A percentile compares a stretch with the other conserved stretches of the same genome.
Conservation (phyloP, 2,797 vertebrate genomes). For the Sorex maritimensis region DNA sequence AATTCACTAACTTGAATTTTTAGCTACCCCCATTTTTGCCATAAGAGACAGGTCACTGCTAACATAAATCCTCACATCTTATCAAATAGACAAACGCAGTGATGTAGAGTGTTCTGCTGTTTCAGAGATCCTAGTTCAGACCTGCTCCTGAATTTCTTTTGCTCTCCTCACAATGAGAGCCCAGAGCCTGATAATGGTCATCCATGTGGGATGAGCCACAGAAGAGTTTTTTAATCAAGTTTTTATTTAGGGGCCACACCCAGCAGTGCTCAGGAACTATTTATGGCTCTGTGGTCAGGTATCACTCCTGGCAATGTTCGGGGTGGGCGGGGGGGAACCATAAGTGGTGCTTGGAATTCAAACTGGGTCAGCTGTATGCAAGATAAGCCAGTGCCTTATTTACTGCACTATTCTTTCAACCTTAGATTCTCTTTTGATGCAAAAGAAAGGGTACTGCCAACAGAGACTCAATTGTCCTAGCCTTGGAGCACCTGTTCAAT, state of each 20-base stretch:
- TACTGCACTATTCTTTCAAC: no score
- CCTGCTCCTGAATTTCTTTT: neutral
- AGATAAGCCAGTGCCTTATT: no score
- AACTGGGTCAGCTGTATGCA: no score
- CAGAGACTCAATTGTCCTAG: neutral
- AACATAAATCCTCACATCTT: neutral
- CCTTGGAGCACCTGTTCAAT: neutral
- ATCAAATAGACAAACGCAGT: neutral
- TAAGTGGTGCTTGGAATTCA: no score
- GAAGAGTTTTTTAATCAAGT: neutral
- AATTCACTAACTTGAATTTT: conserved; percentile 1
- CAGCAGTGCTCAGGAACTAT: no score
- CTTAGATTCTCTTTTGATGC: neutral
- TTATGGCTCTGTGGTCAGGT: no score
- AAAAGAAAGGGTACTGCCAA: neutral
- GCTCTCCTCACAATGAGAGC: neutral
- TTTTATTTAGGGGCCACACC: no score
- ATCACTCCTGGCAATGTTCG: no score
- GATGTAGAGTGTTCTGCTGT: neutral
- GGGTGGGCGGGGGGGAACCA: no score
- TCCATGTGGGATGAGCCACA: neutral
- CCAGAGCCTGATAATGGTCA: neutral
- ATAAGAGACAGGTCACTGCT: neutral
- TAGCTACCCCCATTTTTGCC: neutral
- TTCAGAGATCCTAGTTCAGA: neutral